Conservation (phyloP, 2,888 invertebrate genomes). For the Mechanitis mazaeus region DNA sequence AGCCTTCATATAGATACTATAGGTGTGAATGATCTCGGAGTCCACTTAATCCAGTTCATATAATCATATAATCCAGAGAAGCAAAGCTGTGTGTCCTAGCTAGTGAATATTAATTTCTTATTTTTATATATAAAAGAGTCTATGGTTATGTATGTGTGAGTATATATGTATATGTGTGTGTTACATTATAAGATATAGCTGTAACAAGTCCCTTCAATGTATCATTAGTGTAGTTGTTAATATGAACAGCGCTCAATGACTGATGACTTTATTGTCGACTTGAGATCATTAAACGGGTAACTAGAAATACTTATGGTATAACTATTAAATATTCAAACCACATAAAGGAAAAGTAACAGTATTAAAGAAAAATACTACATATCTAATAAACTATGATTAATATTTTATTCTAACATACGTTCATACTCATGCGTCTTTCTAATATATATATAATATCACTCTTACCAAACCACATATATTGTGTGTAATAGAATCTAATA, state of each 20-base stretch:
- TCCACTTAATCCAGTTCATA: too few relatives aligned
- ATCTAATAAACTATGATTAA: too few relatives aligned
- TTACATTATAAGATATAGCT: conserved; percentile 5
- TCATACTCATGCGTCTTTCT: background rate
- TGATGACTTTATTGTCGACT: conserved; percentile 47
- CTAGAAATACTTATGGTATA: background rate
- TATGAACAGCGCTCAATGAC: conserved; percentile 51
- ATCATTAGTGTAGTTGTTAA: conserved; percentile 38
- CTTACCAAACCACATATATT: conserved; percentile 35
- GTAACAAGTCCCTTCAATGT: conserved; percentile 22
- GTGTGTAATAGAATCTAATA: conserved; percentile 47
- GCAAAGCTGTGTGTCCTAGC: too few relatives aligned
- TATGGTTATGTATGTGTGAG: background rate
- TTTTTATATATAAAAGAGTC: too few relatives aligned
- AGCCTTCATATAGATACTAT: too few relatives aligned
- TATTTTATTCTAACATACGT: too few relatives aligned
- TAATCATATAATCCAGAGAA: too few relatives aligned
- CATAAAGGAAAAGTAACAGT: background rate
- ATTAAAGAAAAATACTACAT: too few relatives aligned
- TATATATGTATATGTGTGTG: background rate
- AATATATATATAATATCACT: conserved; percentile 9
- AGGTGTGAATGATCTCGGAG: too few relatives aligned
- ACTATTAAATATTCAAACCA: conserved; percentile 4
- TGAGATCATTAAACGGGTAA: conserved; percentile 3
- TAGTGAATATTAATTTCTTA: too few relatives aligned